Conservation (phyloP, 2,797 vertebrate species). For the Calcarius lapponicus region DNA sequence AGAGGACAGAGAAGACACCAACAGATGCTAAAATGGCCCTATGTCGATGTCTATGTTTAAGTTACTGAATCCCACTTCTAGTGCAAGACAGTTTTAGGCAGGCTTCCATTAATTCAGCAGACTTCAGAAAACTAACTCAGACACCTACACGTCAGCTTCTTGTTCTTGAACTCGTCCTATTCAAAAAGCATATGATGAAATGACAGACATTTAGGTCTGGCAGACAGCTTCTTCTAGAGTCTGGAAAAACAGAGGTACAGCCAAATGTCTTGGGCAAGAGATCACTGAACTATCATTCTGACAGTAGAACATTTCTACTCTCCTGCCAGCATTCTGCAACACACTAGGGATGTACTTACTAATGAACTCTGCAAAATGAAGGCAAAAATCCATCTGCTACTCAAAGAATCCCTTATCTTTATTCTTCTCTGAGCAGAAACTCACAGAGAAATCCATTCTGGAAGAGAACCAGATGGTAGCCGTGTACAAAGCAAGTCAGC, state of each 20-base stretch:
- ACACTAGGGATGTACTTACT: neutral
- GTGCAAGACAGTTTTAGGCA: neutral
- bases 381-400: neutral
- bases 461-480: neutral
- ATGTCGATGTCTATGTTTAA: neutral
- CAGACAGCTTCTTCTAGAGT: neutral
- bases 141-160: neutral
- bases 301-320: neutral
- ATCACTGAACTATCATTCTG: neutral
- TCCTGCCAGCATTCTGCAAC: neutral
- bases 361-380: neutral
- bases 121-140: neutral
- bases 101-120: neutral
- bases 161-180: neutral
- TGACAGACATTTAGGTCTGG: neutral
- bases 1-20: neutral
- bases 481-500: neutral
- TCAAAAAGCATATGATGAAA: neutral
- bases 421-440: neutral
- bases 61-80: conserved; percentile 15
- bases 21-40: conserved; percentile 15
- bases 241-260: conserved; percentile 7
- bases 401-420: neutral
- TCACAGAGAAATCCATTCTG: neutral
- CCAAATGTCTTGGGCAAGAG: conserved; percentile 20